Evolutionary conservation across 2,888 invertebrate species (phyloP), one percentile per base, ranked within the genome.

Genomic region (Epinotia bilunana): DNA sequence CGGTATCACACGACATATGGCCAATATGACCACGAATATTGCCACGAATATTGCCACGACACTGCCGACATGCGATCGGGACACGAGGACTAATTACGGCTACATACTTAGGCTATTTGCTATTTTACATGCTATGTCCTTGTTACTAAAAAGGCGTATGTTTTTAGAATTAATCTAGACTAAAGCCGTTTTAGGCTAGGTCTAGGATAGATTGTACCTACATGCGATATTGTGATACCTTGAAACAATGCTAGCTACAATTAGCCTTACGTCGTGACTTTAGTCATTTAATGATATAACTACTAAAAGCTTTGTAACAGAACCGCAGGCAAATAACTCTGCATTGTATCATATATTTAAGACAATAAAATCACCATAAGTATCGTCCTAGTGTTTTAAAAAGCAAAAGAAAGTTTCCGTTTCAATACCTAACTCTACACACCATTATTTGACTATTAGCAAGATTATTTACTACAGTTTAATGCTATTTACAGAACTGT

Each of bases 1-100:
- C 84, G 86, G 90, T 92, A 93, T 92, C 92, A 89, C 84, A 90
- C 92, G 93, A 93, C 93, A 94, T 93, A 93, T 93, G 93, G 93
- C 90, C 90, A 90, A 90, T 91, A 91, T 89, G 84, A 88, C 86
- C 43, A 55, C 65, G 57, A 58, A 68, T 68, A 58, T 68, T 39
- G 23, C 88, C 89, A 89, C 87, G 87, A 87, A 84, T 88, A 88
- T 88, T 23, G 46, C 63, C 43, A 64, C 64, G 64, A 64, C 64
- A 64, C 88, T 87, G 86, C 86, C 76, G 80, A 86, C 91, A 91
- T 90, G 91, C 91, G 84, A 91, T 88, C 79, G 83, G 79, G 72
- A 89, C 89, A 89, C 89, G 88, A 89, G 81, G 83, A 33, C 60
- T 65, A 74, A 74, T 74, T 72, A 68, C 62, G 20, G 61, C n/a